Evolutionary conservation across 1,140 invertebrate species (phyloP).

Genomic region (Cydia fagiglandana): DNA sequence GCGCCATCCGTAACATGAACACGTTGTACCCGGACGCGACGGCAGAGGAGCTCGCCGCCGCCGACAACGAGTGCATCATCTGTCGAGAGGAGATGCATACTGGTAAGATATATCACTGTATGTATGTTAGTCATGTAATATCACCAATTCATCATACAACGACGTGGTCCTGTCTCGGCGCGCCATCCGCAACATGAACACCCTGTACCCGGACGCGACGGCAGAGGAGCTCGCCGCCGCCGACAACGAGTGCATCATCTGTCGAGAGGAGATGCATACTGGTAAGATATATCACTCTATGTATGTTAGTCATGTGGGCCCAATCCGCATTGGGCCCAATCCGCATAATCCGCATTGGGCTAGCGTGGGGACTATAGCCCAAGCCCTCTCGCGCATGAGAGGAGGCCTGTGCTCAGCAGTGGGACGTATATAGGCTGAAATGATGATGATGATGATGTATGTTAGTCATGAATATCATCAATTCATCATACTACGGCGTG

Average conservation of each 20-base stretch:
- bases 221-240: constrained; percentile 94
- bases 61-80: constrained; percentile 99
- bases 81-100: constrained; percentile 95
- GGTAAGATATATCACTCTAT: constrained; percentile 61
- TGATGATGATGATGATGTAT: too few species aligned
- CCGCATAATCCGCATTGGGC: too few species aligned
- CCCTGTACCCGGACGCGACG: constrained; percentile 97
- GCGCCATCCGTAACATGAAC: constrained; percentile 99
- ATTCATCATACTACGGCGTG: too few species aligned
- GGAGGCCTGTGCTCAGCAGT: too few species aligned
- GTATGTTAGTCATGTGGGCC: too few species aligned
- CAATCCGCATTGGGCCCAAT: too few species aligned
- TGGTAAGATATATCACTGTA: constrained; percentile 61
- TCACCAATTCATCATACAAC: constrained; percentile 86
- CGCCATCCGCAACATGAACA: constrained; percentile 99
- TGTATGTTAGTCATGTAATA: too few species aligned
- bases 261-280: constrained; percentile 93
- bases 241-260: constrained; percentile 99
- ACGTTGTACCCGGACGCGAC: constrained; percentile 99
- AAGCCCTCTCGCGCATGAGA: too few species aligned
- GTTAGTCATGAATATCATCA: too few species aligned
- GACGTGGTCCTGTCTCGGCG: constrained; percentile 98
- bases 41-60: constrained; percentile 93
- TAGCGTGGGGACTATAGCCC: too few species aligned
- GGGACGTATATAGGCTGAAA: too few species aligned